Evolutionary conservation across 2,113 vertebrate species (phyloP), one percentile per base, ranked within the genome.

Genomic region (Fukomys damarensis): DNA sequence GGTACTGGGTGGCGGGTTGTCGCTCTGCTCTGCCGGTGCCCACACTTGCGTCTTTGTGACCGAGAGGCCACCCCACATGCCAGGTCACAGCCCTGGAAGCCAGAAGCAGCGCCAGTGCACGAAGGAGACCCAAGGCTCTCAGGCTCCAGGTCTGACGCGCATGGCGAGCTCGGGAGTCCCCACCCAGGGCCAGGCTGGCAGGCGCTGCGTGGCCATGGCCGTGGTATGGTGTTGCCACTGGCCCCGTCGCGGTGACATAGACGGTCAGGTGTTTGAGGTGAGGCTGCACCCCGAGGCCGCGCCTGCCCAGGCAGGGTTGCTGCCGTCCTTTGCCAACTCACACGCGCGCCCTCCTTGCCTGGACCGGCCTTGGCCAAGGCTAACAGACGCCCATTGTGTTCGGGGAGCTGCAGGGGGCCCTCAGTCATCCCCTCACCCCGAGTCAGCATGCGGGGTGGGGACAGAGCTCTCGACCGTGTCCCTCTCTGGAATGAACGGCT

Each of bases 231-330:
- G 16, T 19, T 16, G 61, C 30, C 43, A 1, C 17, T 30, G 43
- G 82, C 68, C 81, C 7, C 1, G 0, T 24, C 77, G 38, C 43
- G 0, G 16, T 61, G 89, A 52, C 59, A 61, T 11, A 38, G 70
- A 63, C 46, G 19, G 17, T 66, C 72, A 10, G 1, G 41, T 58
- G 63, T 35, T 58, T 7, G 35, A 38, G 74, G 30, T 24, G 66
- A 65, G 41, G 80, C 61, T 35, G 0, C 2, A 3, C 3, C 0
- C 38, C 11, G 32, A 76, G 58, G 7, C n/a, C 0, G 1, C 90
- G 92, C 97, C 97, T 97, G 97, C 97, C 88, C 56, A 12, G 96
- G 94, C 95, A 95, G 89, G 66, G 24, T 95, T 13, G 19, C 83
- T 2, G 43, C 66, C 30, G 14, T 28, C 49, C 80, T 49, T 24